phyloP scores from a whole-genome alignment of 2,888 invertebrate species.

The Parnassius mnemosyne region DNA sequence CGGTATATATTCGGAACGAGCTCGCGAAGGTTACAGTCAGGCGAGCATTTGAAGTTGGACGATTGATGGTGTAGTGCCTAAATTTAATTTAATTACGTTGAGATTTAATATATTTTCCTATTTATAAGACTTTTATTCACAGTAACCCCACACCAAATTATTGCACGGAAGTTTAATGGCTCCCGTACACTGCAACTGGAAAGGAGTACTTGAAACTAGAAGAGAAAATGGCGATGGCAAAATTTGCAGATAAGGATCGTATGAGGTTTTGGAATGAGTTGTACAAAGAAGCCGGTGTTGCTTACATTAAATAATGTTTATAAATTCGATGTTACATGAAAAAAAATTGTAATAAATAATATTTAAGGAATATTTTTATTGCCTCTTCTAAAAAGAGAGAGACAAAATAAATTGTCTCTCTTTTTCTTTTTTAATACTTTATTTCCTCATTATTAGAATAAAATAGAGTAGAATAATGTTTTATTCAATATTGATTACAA shows the following conservation, averaged over 20 bases:
- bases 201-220: conserved; percentile 53
- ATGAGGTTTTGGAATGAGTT: conserved; percentile 53
- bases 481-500: too few species aligned
- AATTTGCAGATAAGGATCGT: conserved; percentile 43
- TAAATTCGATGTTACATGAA: too few species aligned
- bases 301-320: conserved; percentile 28
- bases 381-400: too few species aligned
- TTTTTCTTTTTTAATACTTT: too few species aligned
- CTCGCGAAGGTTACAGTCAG: background rate
- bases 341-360: too few species aligned
- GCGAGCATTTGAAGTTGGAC: background rate
- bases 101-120: background rate
- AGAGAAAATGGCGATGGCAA: conserved; percentile 41
- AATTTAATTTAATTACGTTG: background rate
- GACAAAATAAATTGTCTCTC: too few species aligned
- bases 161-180: conserved; percentile 47
- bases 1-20: background rate
- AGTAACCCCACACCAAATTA: conserved; percentile 57
- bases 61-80: background rate
- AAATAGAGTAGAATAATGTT: too few species aligned
- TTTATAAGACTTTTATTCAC: conserved; percentile 19
- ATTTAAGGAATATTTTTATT: too few species aligned
- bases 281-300: conserved; percentile 43
- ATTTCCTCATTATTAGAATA: too few species aligned
- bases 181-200: conserved; percentile 33